Conservation (phyloP, 2,888 invertebrate species). For the Scaptomyza flava region DNA sequence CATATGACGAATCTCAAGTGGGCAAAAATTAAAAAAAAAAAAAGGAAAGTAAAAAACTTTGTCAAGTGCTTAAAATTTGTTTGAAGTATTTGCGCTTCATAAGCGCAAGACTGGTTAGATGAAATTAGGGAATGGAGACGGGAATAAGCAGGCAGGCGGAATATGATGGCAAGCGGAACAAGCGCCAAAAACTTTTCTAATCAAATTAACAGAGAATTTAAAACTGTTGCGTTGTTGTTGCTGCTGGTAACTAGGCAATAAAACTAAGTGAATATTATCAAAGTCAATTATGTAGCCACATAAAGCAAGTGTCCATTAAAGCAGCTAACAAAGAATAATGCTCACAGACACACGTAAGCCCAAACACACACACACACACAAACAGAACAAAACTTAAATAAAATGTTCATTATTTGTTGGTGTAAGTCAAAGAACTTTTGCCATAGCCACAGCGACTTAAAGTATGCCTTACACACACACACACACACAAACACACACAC, state of each 20-base stretch:
- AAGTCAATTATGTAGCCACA: conserved; percentile 74
- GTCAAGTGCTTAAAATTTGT: conserved; percentile 30
- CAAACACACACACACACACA: conserved; percentile 7
- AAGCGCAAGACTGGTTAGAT: conserved; percentile 23
- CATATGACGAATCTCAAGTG: too few species aligned
- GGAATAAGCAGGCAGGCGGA: neutral
- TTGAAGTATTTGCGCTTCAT: conserved; percentile 28
- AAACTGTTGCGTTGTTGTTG: conserved; percentile 53
- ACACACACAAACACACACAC: conserved; percentile 17
- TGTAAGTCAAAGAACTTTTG: conserved; percentile 46
- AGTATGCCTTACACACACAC: conserved; percentile 29
- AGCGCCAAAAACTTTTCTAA: conserved; percentile 77
- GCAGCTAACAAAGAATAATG: conserved; percentile 18
- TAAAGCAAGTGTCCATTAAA: conserved; percentile 57
- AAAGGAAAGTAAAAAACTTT: conserved; percentile 29
- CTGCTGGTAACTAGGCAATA: conserved; percentile 52
- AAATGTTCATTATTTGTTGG: conserved; percentile 50
- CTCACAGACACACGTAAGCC: conserved; percentile 9
- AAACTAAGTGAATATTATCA: conserved; percentile 80
- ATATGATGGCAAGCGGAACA: neutral
- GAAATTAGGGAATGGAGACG: neutral
- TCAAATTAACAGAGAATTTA: conserved; percentile 79
- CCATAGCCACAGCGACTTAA: conserved; percentile 46
- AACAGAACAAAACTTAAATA: conserved; percentile 2
- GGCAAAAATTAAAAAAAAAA: too few species aligned